phyloP scores from a whole-genome alignment of 2,113 vertebrate species.

The Malaclemys terrapin region DNA sequence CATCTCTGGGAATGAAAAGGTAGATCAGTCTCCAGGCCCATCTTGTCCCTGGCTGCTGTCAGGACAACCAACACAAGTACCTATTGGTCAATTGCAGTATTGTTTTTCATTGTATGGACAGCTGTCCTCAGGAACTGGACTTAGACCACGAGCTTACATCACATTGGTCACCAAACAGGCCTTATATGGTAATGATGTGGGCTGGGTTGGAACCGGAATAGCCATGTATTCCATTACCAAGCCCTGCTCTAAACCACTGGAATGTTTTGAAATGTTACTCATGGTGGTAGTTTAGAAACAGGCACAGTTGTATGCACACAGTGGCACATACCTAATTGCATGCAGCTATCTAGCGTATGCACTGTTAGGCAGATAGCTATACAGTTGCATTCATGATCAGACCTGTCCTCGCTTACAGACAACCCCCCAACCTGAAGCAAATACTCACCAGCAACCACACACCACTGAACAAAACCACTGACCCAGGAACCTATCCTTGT shows the following conservation, averaged over 20 bases:
- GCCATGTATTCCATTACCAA: not conserved
- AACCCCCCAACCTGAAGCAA: too few species aligned
- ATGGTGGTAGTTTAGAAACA: not conserved
- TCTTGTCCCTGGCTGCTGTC: slow-evolving; percentile 7
- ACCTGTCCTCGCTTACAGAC: too few species aligned
- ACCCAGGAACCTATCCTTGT: too few species aligned
- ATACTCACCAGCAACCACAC: too few species aligned
- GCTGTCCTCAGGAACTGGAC: not conserved
- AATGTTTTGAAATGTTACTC: not conserved
- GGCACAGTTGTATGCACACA: not conserved
- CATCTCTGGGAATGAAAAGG: not conserved
- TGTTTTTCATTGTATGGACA: not conserved
- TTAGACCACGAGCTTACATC: not conserved
- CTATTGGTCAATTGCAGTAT: not conserved
- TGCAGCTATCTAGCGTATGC: not conserved
- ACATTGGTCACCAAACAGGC: not conserved
- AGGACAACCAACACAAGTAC: not conserved
- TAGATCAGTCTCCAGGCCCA: not conserved
- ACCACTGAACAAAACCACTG: too few species aligned
- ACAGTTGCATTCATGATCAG: not conserved
- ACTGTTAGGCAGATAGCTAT: not conserved
- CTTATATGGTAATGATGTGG: not conserved
- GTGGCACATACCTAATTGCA: not conserved
- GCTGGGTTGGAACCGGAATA: not conserved
- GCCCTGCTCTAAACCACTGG: not conserved